A percentile compares a stretch with the other conserved stretches of the same genome.
Evolutionary conservation across 2,113 vertebrate genomes (phyloP).

Genomic region (Phylloscopus trochilus): DNA sequence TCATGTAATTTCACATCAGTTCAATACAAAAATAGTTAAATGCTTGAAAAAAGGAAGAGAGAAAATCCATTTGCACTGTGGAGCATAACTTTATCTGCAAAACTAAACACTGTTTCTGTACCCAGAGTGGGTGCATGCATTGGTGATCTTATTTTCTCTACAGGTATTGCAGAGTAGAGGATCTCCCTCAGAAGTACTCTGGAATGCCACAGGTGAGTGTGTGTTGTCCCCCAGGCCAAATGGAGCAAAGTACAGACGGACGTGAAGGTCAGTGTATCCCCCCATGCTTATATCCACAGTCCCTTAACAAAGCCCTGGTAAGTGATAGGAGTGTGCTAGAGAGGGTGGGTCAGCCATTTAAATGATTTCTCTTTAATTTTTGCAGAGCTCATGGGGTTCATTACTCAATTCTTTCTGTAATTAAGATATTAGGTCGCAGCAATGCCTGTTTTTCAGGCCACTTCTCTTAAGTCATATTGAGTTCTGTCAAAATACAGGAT

Average conservation of each 20-base stretch:
- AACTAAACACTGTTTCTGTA: background rate
- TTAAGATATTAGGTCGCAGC: background rate
- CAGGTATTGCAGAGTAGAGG: background rate
- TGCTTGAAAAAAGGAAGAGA: background rate
- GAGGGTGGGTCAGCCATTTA: background rate
- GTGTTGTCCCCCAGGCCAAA: background rate
- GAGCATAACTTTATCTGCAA: background rate
- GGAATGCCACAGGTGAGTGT: background rate
- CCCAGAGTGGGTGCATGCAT: background rate
- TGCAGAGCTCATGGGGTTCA: background rate
- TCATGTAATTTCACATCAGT: conserved; percentile 41
- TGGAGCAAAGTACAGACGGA: background rate
- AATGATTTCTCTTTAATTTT: background rate
- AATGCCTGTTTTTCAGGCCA: background rate
- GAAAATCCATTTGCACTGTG: background rate
- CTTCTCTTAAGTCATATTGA: background rate
- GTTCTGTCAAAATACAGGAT: background rate
- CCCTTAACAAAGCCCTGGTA: background rate
- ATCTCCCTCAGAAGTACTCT: background rate
- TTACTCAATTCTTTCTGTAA: background rate
- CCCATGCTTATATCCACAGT: background rate
- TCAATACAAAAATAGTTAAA: conserved; percentile 53
- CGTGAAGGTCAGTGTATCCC: background rate
- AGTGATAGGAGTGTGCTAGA: background rate
- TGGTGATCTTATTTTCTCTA: conserved; percentile 28